phyloP scores from a whole-genome alignment of 2,113 vertebrate species.

The Pungitius pungitius region DNA sequence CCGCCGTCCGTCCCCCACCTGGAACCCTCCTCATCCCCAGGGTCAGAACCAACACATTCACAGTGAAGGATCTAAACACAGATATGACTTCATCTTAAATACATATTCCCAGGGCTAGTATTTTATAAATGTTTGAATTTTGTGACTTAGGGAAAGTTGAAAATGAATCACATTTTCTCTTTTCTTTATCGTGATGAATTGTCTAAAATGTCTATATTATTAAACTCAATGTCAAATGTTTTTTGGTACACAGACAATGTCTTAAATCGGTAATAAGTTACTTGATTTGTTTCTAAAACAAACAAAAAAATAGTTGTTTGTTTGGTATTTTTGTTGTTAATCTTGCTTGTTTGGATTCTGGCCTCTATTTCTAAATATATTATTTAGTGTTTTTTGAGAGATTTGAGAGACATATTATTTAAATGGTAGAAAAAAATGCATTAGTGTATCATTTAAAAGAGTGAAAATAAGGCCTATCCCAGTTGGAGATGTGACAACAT shows the following conservation, averaged over 20 bases:
- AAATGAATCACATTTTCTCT: neutral
- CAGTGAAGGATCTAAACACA: neutral
- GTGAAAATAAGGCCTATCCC: conserved; percentile 39
- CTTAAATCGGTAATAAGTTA: neutral
- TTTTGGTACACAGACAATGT: too few relatives aligned
- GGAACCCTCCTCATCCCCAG: conserved; percentile 33
- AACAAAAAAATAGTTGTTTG: neutral
- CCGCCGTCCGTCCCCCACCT: conserved; percentile 10
- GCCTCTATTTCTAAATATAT: neutral
- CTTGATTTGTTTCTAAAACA: too few relatives aligned
- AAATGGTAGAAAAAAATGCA: neutral
- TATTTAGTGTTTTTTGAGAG: neutral
- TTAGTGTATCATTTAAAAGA: conserved; percentile 28
- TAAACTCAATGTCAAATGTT: neutral
- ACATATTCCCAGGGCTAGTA: neutral
- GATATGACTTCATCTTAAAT: conserved; percentile 1
- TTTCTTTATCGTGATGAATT: neutral
- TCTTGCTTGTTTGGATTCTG: too few relatives aligned
- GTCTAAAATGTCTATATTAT: neutral
- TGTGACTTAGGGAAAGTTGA: neutral
- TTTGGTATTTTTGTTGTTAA: neutral
- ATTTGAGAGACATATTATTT: neutral
- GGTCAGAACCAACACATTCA: conserved; percentile 23
- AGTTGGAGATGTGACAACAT: conserved; percentile 55
- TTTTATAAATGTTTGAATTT: neutral